These are phyloP conservation scores for Acronicta psi DNA, from an alignment of 2,888 invertebrate species.

Conservation along the genomic window DNA sequence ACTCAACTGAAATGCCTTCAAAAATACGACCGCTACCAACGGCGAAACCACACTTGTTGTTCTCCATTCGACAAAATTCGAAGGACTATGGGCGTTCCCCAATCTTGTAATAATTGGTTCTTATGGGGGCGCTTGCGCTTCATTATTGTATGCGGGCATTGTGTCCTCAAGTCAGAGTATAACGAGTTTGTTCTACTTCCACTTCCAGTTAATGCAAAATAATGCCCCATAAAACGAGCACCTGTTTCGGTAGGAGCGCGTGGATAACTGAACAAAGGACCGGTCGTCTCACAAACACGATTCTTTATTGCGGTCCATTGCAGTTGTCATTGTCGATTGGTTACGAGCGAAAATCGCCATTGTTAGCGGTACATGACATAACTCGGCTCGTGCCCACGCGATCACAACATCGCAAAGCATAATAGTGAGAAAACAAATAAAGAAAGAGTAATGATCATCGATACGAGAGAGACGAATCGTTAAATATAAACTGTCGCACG, in stretches of 20 bases:
- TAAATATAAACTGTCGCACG: conserved; percentile 55
- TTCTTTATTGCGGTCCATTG: conserved; percentile 75
- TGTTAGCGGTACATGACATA: conserved; percentile 75
- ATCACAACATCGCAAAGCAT: conserved; percentile 61
- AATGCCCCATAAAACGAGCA: conserved; percentile 68
- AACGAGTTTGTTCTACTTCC: conserved; percentile 52
- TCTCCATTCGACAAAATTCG: conserved; percentile 48
- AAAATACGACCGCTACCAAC: conserved; percentile 59
- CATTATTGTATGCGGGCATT: conserved; percentile 77
- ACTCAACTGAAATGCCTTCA: conserved; percentile 73
- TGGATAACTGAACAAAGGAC: conserved; percentile 73
- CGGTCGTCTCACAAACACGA: conserved; percentile 69
- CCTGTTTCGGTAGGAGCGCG: conserved; percentile 71
- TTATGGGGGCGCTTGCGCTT: conserved; percentile 76
- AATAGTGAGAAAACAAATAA: conserved; percentile 68
- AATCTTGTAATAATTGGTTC: conserved; percentile 72
- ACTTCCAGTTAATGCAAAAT: conserved; percentile 58
- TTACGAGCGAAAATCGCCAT: conserved; percentile 74
- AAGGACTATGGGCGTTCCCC: conserved; percentile 69
- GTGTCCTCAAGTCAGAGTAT: conserved; percentile 52
- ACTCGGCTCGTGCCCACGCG: conserved; percentile 71
- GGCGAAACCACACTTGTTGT: conserved; percentile 37
- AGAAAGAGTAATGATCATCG: conserved; percentile 63
- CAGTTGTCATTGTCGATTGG: conserved; percentile 75
- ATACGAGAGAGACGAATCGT: conserved; percentile 58